Conservation (phyloP, 1,140 invertebrate genomes). For the Aplysia californica region DNA sequence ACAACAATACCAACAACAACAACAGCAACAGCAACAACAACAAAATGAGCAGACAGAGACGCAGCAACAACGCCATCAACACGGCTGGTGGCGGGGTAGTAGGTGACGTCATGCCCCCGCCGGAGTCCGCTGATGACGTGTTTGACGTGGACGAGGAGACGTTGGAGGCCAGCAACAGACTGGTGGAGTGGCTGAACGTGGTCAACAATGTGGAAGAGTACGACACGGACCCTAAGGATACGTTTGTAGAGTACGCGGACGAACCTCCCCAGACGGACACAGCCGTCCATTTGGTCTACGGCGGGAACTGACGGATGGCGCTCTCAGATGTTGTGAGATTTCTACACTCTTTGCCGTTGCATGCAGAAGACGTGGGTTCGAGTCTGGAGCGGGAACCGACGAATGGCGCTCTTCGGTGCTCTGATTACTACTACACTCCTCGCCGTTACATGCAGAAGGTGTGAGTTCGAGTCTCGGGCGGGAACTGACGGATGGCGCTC, state of each 20-base stretch:
- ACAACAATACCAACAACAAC: neutral
- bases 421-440: no score
- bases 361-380: no score
- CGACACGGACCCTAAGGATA: constrained; percentile 29
- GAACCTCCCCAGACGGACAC: constrained; percentile 35
- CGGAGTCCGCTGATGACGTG: neutral
- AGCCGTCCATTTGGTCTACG: constrained; percentile 36
- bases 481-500: no score
- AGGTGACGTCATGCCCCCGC: neutral
- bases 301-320: constrained; percentile 19
- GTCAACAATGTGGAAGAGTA: constrained; percentile 27
- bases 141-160: constrained; percentile 7
- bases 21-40: neutral
- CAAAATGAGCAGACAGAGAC: neutral
- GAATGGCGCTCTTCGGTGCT: no score
- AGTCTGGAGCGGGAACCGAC: no score
- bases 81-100: neutral
- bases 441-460: no score
- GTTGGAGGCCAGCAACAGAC: constrained; percentile 1
- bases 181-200: constrained; percentile 29
- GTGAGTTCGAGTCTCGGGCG: no score
- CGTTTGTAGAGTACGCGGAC: constrained; percentile 27
- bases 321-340: no score
- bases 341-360: no score
- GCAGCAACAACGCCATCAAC: neutral